phyloP scores from a whole-genome alignment of 2,113 vertebrate genomes.

The Peucedramus taeniatus region DNA sequence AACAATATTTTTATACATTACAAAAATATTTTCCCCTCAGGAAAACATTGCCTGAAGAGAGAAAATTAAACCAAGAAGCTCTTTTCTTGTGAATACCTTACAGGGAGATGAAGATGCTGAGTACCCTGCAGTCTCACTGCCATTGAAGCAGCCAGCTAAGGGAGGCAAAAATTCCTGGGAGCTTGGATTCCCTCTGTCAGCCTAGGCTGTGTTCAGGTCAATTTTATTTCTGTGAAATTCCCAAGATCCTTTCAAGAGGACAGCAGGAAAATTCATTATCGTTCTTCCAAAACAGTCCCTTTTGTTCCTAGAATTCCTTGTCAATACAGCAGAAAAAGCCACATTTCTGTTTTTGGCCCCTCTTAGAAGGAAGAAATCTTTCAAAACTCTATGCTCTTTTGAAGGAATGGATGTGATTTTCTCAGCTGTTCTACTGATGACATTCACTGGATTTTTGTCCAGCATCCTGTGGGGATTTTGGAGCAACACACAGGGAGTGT shows the following conservation, averaged over 20 bases:
- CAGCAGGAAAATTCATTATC: background rate
- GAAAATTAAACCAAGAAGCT: background rate
- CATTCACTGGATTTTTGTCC: background rate
- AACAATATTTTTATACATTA: too few species aligned
- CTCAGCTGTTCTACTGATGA: background rate
- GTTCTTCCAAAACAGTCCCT: background rate
- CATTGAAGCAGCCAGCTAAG: background rate
- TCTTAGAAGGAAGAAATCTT: background rate
- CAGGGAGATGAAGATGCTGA: background rate
- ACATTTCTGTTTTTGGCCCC: background rate
- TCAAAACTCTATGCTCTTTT: background rate
- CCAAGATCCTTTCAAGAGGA: background rate
- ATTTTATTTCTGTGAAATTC: background rate
- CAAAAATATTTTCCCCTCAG: background rate
- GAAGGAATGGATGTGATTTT: background rate
- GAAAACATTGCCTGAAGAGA: background rate
- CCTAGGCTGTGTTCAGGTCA: background rate
- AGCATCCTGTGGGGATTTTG: background rate
- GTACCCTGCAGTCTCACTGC: background rate
- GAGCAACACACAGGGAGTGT: background rate
- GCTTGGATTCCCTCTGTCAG: background rate
- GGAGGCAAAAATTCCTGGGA: background rate
- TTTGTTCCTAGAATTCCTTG: background rate
- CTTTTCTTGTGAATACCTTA: background rate
- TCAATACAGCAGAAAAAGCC: background rate